phyloP scores from a whole-genome alignment of 1,140 invertebrate genomes.

The Vollenhovia emeryi region DNA sequence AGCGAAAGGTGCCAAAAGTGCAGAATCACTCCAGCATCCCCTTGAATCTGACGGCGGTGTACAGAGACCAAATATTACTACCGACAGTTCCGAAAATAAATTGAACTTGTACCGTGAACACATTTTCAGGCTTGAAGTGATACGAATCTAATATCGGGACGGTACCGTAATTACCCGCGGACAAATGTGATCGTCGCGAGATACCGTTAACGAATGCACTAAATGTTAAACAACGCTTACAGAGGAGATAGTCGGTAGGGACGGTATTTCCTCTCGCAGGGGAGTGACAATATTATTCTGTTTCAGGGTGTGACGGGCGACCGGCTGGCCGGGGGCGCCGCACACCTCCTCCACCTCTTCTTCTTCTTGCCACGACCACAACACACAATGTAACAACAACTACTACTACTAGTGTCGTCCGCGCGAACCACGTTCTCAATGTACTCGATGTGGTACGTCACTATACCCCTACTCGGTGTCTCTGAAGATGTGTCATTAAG shows the following conservation, averaged over 20 bases:
- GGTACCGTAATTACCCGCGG: slow-evolving; percentile 5
- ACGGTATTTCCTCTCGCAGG: slow-evolving; percentile 73
- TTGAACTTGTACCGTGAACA: slow-evolving; percentile 7
- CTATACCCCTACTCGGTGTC: slow-evolving; percentile 83
- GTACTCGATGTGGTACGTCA: slow-evolving; percentile 85
- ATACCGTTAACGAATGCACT: slow-evolving; percentile 10
- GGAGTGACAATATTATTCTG: slow-evolving; percentile 84
- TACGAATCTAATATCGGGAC: neutral
- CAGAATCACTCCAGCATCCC: too few species aligned
- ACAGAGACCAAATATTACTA: neutral
- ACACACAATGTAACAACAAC: slow-evolving; percentile 84
- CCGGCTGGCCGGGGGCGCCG: slow-evolving; percentile 85
- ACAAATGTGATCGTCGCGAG: neutral
- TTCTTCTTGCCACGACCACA: slow-evolving; percentile 84
- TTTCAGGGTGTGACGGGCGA: slow-evolving; percentile 86
- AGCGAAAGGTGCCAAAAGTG: too few species aligned
- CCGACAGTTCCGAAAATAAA: neutral
- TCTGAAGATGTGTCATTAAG: slow-evolving; percentile 80
- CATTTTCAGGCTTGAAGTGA: neutral
- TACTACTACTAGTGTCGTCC: slow-evolving; percentile 83
- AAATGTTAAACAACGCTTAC: slow-evolving; percentile 54
- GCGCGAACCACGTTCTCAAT: slow-evolving; percentile 84
- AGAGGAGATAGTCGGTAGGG: slow-evolving; percentile 63
- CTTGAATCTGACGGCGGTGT: neutral
- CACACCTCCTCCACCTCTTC: slow-evolving; percentile 84